These are phyloP conservation scores for Saccostrea cuccullata DNA, from an alignment of 1,140 invertebrate species.

Conservation along the genomic window DNA sequence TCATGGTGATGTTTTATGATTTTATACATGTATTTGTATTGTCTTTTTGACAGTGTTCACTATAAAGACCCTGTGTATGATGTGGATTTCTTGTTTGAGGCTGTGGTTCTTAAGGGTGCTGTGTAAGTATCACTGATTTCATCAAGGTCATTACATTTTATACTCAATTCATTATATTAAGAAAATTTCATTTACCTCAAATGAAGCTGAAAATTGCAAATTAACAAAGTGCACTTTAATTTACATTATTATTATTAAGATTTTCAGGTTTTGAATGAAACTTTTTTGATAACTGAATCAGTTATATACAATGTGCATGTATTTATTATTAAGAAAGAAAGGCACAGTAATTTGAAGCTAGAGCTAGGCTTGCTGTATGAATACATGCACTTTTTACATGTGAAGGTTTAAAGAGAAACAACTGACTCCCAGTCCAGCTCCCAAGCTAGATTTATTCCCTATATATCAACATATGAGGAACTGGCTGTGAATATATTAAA, in stretches of 20 bases:
- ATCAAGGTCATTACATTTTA: not conserved
- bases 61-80: conserved; percentile 90
- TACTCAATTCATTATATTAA: not conserved
- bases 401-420: not conserved
- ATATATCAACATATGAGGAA: not conserved
- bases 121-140: conserved; percentile 73
- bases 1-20: not conserved
- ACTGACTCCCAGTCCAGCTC: not conserved
- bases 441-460: not conserved
- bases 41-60: conserved; percentile 83
- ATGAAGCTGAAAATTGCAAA: too few relatives aligned
- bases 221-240: too few relatives aligned
- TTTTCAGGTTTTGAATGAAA: too few relatives aligned
- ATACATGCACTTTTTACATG: not conserved
- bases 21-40: too few relatives aligned
- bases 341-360: too few relatives aligned
- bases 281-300: too few relatives aligned
- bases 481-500: not conserved
- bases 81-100: conserved; percentile 88
- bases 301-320: too few relatives aligned
- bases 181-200: too few relatives aligned
- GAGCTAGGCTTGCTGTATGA: not conserved
- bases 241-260: too few relatives aligned
- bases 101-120: conserved; percentile 84
- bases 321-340: too few relatives aligned